Percentiles rank a stretch among this genome's conserved stretches.
phyloP scores from a whole-genome alignment of 2,797 vertebrate genomes.

The Clarias pachynema region DNA sequence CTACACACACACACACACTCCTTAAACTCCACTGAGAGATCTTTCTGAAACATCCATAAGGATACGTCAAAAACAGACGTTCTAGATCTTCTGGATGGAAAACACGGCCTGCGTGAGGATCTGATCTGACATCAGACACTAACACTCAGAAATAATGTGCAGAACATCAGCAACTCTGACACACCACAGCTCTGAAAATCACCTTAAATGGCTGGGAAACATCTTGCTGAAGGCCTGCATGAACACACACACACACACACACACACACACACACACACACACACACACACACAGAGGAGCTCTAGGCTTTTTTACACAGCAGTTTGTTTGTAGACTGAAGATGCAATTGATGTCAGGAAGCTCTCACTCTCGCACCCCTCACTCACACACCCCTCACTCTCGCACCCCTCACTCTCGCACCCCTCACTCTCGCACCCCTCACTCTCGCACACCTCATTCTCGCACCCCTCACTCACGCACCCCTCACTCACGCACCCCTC shows the following conservation, averaged over 20 bases:
- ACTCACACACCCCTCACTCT: too few species aligned
- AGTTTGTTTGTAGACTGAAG: neutral
- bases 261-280: neutral
- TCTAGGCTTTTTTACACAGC: neutral
- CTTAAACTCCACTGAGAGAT: neutral
- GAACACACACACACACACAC: neutral
- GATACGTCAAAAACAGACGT: neutral
- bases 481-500: neutral
- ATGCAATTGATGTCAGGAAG: neutral
- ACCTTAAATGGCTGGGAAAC: constrained; percentile 36
- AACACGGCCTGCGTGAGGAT: neutral
- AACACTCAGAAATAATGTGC: neutral
- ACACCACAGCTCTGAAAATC: constrained; percentile 1
- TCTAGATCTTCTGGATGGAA: neutral
- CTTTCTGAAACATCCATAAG: neutral
- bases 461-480: too few species aligned
- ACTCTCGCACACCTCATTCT: too few species aligned
- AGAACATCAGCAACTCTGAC: constrained; percentile 12
- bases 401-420: too few species aligned
- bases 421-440: too few species aligned
- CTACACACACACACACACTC: neutral
- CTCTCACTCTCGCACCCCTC: neutral
- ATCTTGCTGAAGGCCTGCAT: constrained; percentile 6
- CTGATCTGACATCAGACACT: neutral
- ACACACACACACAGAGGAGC: neutral